Evolutionary conservation across 2,888 invertebrate genomes (phyloP).

Genomic region (Plutella xylostella): DNA sequence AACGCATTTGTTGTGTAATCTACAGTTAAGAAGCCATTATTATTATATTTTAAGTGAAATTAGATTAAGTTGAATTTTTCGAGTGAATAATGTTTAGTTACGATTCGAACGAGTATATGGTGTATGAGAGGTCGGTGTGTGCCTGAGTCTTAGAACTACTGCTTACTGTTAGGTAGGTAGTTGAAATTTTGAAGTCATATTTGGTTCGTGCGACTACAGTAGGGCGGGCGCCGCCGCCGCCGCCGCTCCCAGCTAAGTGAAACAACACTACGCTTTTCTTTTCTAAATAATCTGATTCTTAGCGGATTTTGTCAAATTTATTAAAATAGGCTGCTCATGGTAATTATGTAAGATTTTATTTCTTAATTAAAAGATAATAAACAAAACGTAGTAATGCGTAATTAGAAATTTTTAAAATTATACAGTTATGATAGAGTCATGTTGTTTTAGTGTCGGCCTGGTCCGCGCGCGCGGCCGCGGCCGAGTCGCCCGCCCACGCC

Average conservation of each 20-base stretch:
- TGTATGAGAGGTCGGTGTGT: constrained; percentile 64
- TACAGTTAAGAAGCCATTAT: constrained; percentile 67
- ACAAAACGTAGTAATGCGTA: constrained; percentile 69
- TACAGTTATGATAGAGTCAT: constrained; percentile 66
- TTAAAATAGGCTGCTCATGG: constrained; percentile 69
- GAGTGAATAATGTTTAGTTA: constrained; percentile 65
- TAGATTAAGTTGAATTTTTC: constrained; percentile 68
- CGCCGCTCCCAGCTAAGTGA: constrained; percentile 11
- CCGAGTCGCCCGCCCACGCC: constrained; percentile 4
- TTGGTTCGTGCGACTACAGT: constrained; percentile 43
- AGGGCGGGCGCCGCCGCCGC: constrained; percentile 16
- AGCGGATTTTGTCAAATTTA: constrained; percentile 65
- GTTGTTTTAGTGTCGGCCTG: constrained; percentile 48
- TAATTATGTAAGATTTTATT: constrained; percentile 68
- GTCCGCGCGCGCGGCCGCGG: constrained; percentile 25
- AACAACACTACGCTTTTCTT: constrained; percentile 55
- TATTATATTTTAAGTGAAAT: constrained; percentile 63
- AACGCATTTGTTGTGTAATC: constrained; percentile 68
- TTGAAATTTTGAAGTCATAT: constrained; percentile 67
- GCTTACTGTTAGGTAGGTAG: constrained; percentile 71
- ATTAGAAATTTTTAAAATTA: constrained; percentile 70
- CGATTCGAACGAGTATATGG: constrained; percentile 63
- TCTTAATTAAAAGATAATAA: constrained; percentile 68
- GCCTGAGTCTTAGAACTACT: constrained; percentile 66
- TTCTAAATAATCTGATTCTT: constrained; percentile 59